phyloP scores from a whole-genome alignment of 2,113 vertebrate genomes.

The Ptychochromis oligacanthus region DNA sequence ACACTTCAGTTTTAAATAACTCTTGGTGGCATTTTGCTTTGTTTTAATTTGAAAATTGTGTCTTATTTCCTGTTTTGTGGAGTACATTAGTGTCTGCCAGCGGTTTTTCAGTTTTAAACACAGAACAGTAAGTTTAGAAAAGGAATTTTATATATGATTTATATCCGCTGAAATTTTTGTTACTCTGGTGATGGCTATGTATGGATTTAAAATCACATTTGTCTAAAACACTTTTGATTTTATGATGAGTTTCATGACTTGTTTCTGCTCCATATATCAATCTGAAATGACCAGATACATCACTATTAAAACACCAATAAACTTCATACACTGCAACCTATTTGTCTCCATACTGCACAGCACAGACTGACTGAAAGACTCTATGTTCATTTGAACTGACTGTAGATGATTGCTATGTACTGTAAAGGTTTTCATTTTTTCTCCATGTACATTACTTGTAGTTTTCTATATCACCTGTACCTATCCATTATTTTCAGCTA shows the following conservation, averaged over 20 bases:
- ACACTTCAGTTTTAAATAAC: neutral
- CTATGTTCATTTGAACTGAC: neutral
- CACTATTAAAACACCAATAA: too few species aligned
- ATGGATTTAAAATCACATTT: too few species aligned
- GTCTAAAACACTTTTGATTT: too few species aligned
- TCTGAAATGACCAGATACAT: too few species aligned
- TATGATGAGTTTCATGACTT: too few species aligned
- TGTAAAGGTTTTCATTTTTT: neutral
- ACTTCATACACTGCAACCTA: neutral
- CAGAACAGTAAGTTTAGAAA: too few species aligned
- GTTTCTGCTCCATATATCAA: too few species aligned
- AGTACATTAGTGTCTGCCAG: slow-evolving; percentile 8
- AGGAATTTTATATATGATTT: too few species aligned
- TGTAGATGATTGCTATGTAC: too few species aligned
- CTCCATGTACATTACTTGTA: neutral
- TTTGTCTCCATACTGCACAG: neutral
- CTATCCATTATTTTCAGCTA: neutral
- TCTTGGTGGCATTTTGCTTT: neutral
- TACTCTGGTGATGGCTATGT: neutral
- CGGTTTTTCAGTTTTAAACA: too few species aligned
- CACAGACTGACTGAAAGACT: too few species aligned
- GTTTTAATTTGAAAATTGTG: neutral
- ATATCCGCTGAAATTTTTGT: neutral
- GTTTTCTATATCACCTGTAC: neutral
- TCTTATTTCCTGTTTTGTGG: slow-evolving; percentile 21